Evolutionary conservation across 2,888 invertebrate species (phyloP).

Genomic region (Caenorhabditis afra): DNA sequence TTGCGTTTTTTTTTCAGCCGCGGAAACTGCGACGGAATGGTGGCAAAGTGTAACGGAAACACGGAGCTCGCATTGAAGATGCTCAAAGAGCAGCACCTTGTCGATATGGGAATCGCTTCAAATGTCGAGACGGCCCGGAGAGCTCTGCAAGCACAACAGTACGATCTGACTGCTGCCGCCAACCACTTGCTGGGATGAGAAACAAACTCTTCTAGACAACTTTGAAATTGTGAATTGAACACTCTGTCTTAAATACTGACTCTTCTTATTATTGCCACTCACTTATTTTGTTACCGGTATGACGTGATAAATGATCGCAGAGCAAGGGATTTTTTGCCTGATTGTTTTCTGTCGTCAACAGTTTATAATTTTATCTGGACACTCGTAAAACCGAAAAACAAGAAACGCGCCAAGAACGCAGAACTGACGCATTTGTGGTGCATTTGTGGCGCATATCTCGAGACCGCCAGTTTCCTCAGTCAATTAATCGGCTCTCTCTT

Average conservation of each 20-base stretch:
- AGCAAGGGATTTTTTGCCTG: too few relatives aligned
- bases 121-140: conserved; percentile 7
- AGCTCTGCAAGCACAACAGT: conserved; percentile 36
- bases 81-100: conserved; percentile 65
- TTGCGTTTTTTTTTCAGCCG: conserved; percentile 59
- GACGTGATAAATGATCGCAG: too few relatives aligned
- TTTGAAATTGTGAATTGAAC: neutral
- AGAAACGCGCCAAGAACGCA: too few relatives aligned
- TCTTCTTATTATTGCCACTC: neutral
- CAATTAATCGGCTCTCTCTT: too few relatives aligned
- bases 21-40: conserved; percentile 69
- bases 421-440: too few relatives aligned
- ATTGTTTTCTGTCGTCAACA: too few relatives aligned
- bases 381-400: too few relatives aligned
- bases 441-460: too few relatives aligned
- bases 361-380: too few relatives aligned
- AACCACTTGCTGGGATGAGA: conserved; percentile 45
- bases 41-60: conserved; percentile 61
- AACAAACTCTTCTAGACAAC: neutral
- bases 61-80: conserved; percentile 64
- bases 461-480: too few relatives aligned
- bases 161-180: conserved; percentile 55
- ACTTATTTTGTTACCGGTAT: neutral
- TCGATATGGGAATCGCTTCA: conserved; percentile 28
- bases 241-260: neutral